A percentile compares a stretch with the other conserved stretches of the same genome.
These are phyloP conservation scores for Odontophorus gujanensis DNA, from an alignment of 2,113 vertebrate species.

Conservation along the genomic window DNA sequence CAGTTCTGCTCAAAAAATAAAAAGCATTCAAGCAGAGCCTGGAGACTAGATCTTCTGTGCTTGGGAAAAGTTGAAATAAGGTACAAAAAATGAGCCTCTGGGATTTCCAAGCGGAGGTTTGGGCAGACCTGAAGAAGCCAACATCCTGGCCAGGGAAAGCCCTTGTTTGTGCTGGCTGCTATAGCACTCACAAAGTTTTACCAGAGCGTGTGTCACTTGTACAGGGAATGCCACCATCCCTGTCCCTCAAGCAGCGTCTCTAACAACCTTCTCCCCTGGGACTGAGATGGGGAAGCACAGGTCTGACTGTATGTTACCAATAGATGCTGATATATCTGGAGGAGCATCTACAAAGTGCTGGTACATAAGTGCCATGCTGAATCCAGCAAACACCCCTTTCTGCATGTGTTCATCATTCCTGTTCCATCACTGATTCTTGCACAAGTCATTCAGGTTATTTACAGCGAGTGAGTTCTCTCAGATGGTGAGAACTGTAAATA, in stretches of 20 bases:
- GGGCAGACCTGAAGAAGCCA: neutral
- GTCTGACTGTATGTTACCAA: neutral
- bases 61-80: neutral
- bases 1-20: neutral
- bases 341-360: neutral
- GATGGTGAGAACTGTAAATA: neutral
- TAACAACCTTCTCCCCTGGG: neutral
- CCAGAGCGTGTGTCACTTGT: neutral
- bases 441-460: neutral
- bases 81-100: neutral
- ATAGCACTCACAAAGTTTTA: neutral
- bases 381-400: neutral
- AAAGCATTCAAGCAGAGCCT: neutral
- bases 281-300: neutral
- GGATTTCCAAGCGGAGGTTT: neutral
- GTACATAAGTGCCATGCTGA: neutral
- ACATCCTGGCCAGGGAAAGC: neutral
- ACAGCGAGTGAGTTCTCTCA: neutral
- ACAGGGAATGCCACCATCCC: neutral
- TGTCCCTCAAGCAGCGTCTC: neutral
- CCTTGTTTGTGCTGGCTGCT: neutral
- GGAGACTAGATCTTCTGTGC: neutral
- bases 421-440: neutral
- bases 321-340: neutral
- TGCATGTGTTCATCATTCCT: neutral